A percentile compares a stretch with the other conserved stretches of the same genome.
These are phyloP conservation scores for Fopius arisanus DNA, from an alignment of 1,140 invertebrate species.

Conservation along the genomic window DNA sequence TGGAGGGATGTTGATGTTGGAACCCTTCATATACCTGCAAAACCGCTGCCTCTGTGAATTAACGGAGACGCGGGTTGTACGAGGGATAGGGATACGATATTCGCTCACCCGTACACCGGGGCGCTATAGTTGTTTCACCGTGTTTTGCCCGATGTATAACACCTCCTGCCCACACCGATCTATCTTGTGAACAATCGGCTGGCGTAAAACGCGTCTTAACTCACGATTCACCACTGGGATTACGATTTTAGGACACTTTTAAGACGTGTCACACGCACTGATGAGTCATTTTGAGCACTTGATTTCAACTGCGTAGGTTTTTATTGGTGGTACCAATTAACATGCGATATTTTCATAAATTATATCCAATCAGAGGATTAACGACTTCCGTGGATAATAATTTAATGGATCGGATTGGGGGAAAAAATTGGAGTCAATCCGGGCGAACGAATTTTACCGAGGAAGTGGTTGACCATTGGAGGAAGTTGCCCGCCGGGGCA, in stretches of 20 bases:
- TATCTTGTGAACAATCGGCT: not conserved
- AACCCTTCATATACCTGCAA: not conserved
- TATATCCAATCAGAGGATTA: not conserved
- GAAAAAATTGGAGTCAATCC: not conserved
- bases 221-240: too few relatives aligned
- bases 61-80: constrained; percentile 10
- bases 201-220: too few relatives aligned
- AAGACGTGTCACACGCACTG: too few relatives aligned
- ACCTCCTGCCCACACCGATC: not conserved
- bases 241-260: too few relatives aligned
- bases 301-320: constrained; percentile 7
- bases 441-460: not conserved
- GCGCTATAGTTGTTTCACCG: not conserved
- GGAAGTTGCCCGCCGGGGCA: constrained; percentile 50
- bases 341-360: not conserved
- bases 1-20: not conserved
- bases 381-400: not conserved
- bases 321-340: not conserved
- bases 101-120: not conserved
- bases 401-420: not conserved
- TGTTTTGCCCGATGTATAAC: not conserved
- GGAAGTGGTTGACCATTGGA: constrained; percentile 23
- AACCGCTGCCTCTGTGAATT: constrained; percentile 14
- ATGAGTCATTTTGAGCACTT: too few relatives aligned
- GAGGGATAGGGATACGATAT: not conserved